These are phyloP conservation scores for Aleadryas rufinucha DNA, from an alignment of 2,113 vertebrate species.

Conservation along the genomic window DNA sequence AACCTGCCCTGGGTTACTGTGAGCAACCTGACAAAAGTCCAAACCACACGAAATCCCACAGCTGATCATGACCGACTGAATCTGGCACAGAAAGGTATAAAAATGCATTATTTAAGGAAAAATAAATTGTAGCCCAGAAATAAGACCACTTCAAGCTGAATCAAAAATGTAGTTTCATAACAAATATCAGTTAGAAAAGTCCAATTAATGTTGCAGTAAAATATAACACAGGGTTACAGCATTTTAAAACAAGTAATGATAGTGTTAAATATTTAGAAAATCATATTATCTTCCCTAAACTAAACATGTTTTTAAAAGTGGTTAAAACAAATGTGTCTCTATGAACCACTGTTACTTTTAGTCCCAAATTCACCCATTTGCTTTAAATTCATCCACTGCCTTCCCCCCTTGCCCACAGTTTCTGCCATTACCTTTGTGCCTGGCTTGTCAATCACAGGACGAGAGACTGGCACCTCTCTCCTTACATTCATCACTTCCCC, in stretches of 20 bases:
- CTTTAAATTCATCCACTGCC: not conserved
- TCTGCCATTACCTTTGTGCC: not conserved
- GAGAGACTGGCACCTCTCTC: constrained; percentile 27
- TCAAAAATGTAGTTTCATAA: not conserved
- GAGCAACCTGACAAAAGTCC: not conserved
- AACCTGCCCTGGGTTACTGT: not conserved
- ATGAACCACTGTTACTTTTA: not conserved
- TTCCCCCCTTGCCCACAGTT: not conserved
- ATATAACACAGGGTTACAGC: not conserved
- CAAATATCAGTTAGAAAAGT: not conserved
- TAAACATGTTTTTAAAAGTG: not conserved
- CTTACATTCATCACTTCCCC: constrained; percentile 33
- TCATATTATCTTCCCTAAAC: not conserved
- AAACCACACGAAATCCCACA: not conserved
- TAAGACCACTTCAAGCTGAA: not conserved
- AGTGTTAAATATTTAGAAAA: not conserved
- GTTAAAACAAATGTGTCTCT: not conserved
- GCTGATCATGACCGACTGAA: not conserved
- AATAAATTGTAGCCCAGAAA: not conserved
- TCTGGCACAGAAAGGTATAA: not conserved
- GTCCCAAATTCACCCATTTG: not conserved
- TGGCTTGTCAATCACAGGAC: not conserved
- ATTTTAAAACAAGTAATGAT: not conserved
- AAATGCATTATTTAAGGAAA: not conserved
- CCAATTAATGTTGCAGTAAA: not conserved